These are phyloP conservation scores for Liopterus haemorrhoidalis DNA, from an alignment of 2,888 invertebrate species.

Conservation along the genomic window DNA sequence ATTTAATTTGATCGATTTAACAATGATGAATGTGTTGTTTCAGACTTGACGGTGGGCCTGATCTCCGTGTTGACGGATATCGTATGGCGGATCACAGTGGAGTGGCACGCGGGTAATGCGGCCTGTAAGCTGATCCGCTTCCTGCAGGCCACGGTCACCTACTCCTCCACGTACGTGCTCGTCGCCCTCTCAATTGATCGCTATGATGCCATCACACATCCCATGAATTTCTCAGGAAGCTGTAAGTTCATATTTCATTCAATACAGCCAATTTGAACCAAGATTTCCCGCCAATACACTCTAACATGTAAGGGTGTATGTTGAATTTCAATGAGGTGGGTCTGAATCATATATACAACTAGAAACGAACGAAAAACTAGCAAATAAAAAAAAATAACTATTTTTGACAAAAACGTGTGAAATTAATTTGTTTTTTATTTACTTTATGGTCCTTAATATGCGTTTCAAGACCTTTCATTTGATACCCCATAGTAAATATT, in stretches of 20 bases:
- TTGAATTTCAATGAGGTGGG: neutral
- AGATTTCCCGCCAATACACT: no score
- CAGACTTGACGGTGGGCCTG: conserved; percentile 83
- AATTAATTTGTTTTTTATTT: neutral
- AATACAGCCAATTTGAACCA: no score
- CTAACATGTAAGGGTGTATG: no score
- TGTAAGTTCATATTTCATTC: conserved; percentile 60
- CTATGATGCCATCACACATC: conserved; percentile 89
- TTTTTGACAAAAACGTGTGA: neutral
- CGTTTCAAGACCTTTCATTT: no score
- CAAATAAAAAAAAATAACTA: no score
- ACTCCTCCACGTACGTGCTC: conserved; percentile 86
- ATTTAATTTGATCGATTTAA: no score
- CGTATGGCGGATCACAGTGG: conserved; percentile 80
- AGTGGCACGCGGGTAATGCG: conserved; percentile 83
- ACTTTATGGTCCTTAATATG: no score
- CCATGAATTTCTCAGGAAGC: conserved; percentile 91
- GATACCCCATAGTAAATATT: no score
- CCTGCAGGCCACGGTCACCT: conserved; percentile 80
- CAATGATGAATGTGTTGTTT: no score
- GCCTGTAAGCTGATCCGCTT: conserved; percentile 85
- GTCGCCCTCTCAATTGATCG: conserved; percentile 89
- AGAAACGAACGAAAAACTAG: no score
- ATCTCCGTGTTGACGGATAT: conserved; percentile 87
- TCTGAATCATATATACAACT: neutral